phyloP scores from a whole-genome alignment of 2,113 vertebrate species.

The Lasiurus borealis region DNA sequence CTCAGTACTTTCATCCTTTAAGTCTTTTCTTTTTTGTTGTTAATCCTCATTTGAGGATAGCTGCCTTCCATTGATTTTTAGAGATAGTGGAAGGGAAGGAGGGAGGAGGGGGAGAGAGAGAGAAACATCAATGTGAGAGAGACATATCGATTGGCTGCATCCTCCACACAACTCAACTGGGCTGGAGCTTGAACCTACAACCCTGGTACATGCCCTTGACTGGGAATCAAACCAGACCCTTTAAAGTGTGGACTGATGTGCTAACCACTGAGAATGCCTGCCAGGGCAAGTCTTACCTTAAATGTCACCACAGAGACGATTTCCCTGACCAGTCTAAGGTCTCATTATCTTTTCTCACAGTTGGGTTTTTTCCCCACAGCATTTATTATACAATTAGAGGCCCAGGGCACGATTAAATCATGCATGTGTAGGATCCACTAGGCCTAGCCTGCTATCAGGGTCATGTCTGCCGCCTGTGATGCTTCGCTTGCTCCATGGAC shows the following conservation, averaged over 20 bases:
- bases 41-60: not conserved
- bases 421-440: too few species aligned
- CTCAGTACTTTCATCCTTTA: constrained; percentile 44
- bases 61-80: not conserved
- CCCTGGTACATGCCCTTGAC: not conserved
- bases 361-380: not conserved
- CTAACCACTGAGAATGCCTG: not conserved
- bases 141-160: not conserved
- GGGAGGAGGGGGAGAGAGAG: not conserved
- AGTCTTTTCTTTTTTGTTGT: not conserved
- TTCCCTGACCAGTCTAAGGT: not conserved
- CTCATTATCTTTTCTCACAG: not conserved
- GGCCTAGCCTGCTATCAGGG: too few species aligned
- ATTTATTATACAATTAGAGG: not conserved
- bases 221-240: not conserved
- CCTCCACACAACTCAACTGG: too few species aligned
- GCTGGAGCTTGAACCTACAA: not conserved
- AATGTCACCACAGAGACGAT: not conserved
- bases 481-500: too few species aligned
- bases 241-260: not conserved
- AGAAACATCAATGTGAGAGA: not conserved
- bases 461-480: too few species aligned
- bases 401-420: too few species aligned
- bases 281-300: not conserved
- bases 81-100: not conserved